A percentile compares a stretch with the other conserved stretches of the same genome.
phyloP scores from a whole-genome alignment of 2,113 vertebrate genomes.

The Hystrix brachyura region DNA sequence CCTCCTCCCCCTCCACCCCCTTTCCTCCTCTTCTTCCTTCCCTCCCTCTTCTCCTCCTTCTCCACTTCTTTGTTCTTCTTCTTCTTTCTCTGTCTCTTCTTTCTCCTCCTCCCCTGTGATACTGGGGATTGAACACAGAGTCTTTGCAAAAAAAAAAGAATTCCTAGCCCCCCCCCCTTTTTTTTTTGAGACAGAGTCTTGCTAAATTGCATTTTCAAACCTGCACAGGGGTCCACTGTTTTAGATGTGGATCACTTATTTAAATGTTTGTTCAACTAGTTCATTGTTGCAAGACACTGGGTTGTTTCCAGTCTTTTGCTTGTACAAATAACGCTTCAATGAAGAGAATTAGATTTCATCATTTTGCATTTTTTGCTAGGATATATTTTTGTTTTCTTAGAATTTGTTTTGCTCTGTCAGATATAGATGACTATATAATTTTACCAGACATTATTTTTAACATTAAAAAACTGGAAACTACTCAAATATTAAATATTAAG shows the following conservation, averaged over 20 bases:
- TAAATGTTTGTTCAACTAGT: background rate
- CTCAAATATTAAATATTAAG: background rate
- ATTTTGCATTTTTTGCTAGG: background rate
- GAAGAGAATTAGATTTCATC: background rate
- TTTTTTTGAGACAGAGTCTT: background rate
- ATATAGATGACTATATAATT: background rate
- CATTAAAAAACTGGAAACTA: background rate
- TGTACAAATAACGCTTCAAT: background rate
- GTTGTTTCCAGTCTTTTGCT: background rate
- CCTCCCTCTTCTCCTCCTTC: background rate
- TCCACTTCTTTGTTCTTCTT: no score
- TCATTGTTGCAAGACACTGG: background rate
- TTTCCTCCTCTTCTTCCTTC: no score
- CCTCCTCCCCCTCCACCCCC: background rate
- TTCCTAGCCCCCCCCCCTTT: background rate
- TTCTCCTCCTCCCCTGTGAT: background rate
- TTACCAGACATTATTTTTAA: background rate
- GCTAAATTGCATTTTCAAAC: background rate
- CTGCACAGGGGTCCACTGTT: background rate
- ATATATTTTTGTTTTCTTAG: background rate
- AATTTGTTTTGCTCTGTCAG: background rate
- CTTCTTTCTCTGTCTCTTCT: background rate
- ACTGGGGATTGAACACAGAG: background rate
- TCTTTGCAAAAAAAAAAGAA: background rate
- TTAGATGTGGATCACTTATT: background rate